Percentiles rank a stretch among this genome's conserved stretches.
Conservation (phyloP, 2,797 vertebrate genomes). For the Platyrinchus mystaceus region DNA sequence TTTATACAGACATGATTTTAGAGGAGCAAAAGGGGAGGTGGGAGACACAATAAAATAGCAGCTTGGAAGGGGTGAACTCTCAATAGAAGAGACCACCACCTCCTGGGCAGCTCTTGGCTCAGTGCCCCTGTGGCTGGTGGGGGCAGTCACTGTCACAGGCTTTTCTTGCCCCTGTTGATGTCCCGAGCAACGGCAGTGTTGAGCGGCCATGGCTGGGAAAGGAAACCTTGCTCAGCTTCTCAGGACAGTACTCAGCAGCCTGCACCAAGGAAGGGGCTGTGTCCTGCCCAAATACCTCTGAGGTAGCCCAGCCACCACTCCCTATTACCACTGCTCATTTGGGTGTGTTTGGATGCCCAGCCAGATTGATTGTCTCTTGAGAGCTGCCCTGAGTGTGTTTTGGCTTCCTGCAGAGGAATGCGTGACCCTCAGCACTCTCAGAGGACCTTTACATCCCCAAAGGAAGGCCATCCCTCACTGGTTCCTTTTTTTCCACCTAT, state of each 20-base stretch:
- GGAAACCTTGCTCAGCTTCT: not conserved
- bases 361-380: not conserved
- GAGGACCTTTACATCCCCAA: not conserved
- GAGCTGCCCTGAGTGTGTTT: not conserved
- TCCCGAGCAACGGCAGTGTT: not conserved
- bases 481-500: not conserved
- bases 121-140: accelerated
- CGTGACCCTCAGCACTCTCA: not conserved
- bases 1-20: not conserved
- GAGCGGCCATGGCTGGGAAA: not conserved
- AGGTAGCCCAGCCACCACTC: not conserved
- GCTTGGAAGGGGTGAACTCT: not conserved
- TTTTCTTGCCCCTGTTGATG: not conserved
- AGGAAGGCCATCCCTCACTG: not conserved
- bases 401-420: not conserved
- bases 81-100: not conserved
- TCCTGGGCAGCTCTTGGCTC: not conserved
- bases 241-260: accelerated
- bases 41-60: not conserved
- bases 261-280: not conserved
- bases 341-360: not conserved
- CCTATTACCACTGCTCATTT: not conserved
- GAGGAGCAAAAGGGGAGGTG: not conserved
- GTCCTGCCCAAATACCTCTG: not conserved
- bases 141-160: not conserved